A percentile compares a stretch with the other conserved stretches of the same genome.
Evolutionary conservation across 2,797 vertebrate species (phyloP).

Genomic region (Salmo trutta): DNA sequence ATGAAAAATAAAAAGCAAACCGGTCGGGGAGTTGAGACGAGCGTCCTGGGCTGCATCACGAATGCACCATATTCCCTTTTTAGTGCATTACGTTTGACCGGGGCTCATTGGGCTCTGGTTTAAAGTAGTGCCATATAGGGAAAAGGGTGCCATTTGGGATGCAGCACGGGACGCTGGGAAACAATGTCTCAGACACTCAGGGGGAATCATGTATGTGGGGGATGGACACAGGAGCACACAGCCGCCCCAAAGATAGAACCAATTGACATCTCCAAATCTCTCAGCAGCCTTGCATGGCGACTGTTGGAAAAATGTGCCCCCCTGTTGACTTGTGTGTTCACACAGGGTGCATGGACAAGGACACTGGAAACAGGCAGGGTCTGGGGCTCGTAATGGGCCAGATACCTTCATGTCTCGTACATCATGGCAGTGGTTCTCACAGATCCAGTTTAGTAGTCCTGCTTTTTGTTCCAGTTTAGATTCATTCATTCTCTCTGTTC

Average conservation of each 20-base stretch:
- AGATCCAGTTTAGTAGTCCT: background rate
- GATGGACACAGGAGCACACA: slow-evolving; percentile 56
- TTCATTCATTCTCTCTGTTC: background rate
- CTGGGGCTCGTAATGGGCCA: slow-evolving; percentile 9
- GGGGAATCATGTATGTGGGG: slow-evolving; percentile 67
- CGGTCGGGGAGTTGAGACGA: background rate
- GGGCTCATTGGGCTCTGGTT: background rate
- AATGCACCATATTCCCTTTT: background rate
- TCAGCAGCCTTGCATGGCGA: slow-evolving; percentile 42
- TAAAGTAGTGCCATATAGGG: background rate
- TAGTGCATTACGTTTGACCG: background rate
- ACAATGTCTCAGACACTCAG: slow-evolving; percentile 60
- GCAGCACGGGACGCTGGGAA: slow-evolving; percentile 68
- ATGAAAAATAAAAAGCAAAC: slow-evolving; percentile 62
- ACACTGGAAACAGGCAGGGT: slow-evolving; percentile 47
- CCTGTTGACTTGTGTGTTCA: slow-evolving; percentile 46
- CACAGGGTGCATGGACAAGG: slow-evolving; percentile 51
- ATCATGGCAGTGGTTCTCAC: background rate
- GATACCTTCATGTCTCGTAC: background rate
- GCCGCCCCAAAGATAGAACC: slow-evolving; percentile 64
- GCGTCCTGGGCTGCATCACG: too few species aligned
- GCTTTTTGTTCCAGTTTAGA: too few species aligned
- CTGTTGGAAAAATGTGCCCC: slow-evolving; percentile 59
- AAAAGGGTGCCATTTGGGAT: background rate
- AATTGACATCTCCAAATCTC: slow-evolving; percentile 27